A percentile compares a stretch with the other conserved stretches of the same genome.
phyloP scores from a whole-genome alignment of 2,888 invertebrate genomes.

The Itoplectis maculator region DNA sequence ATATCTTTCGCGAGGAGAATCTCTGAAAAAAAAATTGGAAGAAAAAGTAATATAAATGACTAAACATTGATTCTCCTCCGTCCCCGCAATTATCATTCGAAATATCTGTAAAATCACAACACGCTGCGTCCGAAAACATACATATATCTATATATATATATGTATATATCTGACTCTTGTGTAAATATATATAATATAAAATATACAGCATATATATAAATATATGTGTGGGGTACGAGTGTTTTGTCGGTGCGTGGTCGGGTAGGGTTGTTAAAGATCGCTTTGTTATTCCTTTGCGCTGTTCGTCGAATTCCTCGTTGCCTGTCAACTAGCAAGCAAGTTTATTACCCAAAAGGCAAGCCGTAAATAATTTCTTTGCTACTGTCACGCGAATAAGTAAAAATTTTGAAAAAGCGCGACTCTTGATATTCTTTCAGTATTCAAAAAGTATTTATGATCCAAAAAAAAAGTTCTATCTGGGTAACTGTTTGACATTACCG shows the following conservation, averaged over 20 bases:
- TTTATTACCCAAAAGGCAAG: no score
- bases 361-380: no score
- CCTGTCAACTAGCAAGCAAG: no score
- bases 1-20: conserved; percentile 43
- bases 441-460: no score
- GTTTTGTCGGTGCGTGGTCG: conserved; percentile 33
- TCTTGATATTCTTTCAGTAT: no score
- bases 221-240: conserved; percentile 50
- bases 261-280: background rate
- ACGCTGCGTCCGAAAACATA: conserved; percentile 40
- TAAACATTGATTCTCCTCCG: conserved; percentile 22
- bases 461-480: no score
- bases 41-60: background rate
- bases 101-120: conserved; percentile 37
- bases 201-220: conserved; percentile 58
- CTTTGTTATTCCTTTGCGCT: no score
- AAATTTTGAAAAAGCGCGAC: no score
- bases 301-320: no score
- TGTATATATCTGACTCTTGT: conserved; percentile 61
- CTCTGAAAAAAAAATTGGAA: conserved; percentile 4
- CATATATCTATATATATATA: conserved; percentile 61
- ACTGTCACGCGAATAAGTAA: no score
- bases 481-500: no score
- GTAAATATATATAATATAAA: conserved; percentile 54
- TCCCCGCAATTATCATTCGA: conserved; percentile 35